A percentile compares a stretch with the other conserved stretches of the same genome.
These are phyloP conservation scores for Stomatorhinus walkeri DNA, from an alignment of 2,797 vertebrate species.

Conservation along the genomic window DNA sequence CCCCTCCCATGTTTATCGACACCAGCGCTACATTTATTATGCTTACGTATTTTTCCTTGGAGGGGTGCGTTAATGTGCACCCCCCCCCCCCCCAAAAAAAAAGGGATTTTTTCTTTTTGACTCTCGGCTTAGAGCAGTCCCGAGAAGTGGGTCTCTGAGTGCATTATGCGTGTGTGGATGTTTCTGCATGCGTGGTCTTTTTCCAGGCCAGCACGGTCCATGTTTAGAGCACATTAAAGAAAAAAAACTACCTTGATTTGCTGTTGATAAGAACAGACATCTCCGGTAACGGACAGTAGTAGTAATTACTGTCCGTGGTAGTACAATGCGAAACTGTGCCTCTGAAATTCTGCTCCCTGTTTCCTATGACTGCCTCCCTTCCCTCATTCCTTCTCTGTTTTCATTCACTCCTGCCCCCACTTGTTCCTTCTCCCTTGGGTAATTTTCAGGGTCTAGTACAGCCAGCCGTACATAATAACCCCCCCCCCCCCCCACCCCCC, in stretches of 20 bases:
- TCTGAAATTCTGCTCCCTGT: not conserved
- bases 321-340: too few relatives aligned
- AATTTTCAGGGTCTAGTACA: slow-evolving; percentile 8
- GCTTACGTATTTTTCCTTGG: not conserved
- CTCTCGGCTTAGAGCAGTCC: not conserved
- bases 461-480: not conserved
- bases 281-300: not conserved
- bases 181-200: not conserved
- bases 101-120: not conserved
- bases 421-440: not conserved
- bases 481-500: not conserved
- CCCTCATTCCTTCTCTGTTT: not conserved
- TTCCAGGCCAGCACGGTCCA: not conserved
- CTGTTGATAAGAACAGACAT: not conserved
- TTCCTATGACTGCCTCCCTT: not conserved
- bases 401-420: not conserved
- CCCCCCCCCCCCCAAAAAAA: not conserved
- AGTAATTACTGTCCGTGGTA: not conserved
- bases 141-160: not conserved
- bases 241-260: not conserved
- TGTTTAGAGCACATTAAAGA: not conserved
- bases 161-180: not conserved
- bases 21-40: not conserved
- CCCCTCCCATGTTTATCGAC: not conserved
- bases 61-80: not conserved